Conservation (phyloP, 2,113 vertebrate genomes). For the Pandion haliaetus region DNA sequence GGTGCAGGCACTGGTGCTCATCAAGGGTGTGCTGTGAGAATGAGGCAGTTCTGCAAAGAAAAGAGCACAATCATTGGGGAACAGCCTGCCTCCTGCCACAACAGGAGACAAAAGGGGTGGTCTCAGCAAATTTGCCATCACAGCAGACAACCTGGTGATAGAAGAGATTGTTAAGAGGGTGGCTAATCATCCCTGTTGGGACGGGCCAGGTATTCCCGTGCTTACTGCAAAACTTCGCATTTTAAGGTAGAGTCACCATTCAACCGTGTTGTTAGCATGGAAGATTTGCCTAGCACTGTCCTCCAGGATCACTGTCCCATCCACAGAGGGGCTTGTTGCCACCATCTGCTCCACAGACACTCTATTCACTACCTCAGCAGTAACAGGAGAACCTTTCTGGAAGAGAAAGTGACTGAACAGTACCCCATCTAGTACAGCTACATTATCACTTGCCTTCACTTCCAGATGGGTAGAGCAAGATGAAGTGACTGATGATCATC, state of each 20-base stretch:
- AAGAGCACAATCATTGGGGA: background rate
- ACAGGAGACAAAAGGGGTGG: background rate
- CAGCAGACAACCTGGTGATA: background rate
- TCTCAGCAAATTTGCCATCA: background rate
- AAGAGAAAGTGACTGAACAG: background rate
- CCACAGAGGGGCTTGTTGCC: background rate
- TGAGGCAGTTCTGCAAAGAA: constrained; percentile 81
- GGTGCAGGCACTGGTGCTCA: constrained; percentile 85
- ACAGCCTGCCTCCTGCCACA: background rate
- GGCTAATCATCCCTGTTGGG: too few species aligned
- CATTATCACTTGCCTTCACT: background rate
- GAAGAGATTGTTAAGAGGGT: background rate
- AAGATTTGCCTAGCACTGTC: background rate
- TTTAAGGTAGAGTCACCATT: background rate
- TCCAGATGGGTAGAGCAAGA: background rate
- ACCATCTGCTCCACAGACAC: background rate
- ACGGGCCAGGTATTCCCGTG: background rate
- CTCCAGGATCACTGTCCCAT: background rate
- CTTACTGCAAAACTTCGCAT: background rate
- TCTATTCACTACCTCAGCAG: background rate
- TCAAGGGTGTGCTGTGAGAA: constrained; percentile 80
- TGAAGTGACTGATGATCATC: background rate
- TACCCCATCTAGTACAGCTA: background rate
- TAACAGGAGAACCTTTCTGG: background rate
- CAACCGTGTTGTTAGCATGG: background rate